Evolutionary conservation across 2,888 invertebrate genomes (phyloP), one percentile per base, ranked within the genome.

Genomic region (Dicyrtoma fusca): DNA sequence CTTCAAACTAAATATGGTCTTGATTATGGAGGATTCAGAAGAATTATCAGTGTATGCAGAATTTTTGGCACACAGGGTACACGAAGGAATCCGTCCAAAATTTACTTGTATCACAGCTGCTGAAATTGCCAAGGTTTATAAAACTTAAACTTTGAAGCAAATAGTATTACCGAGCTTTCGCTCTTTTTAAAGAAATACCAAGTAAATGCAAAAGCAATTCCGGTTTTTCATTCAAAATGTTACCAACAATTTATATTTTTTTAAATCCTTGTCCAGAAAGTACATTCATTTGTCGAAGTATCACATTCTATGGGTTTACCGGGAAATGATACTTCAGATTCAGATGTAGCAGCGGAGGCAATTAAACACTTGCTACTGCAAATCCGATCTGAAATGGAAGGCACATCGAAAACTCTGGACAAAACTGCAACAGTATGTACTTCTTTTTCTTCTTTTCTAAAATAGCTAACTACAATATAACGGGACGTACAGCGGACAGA

Each of bases 321-420:
- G n/a, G n/a, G n/a, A n/a, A n/a, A n/a, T n/a, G n/a, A n/a, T n/a
- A n/a, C n/a, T n/a, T n/a, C n/a, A n/a, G n/a, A n/a, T n/a, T n/a
- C n/a, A n/a, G 77, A 78, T 17, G 8, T 76, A 11, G 77, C 75
- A 69, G 76, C 78, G 6, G 76, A 78, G 61, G 78, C 76, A 8
- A 69, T 78, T n/a, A 78, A 78, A 51, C 62, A 47, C 19, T 34
- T 69, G 5, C 42, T 78, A 51, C 47, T 77, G 1, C 14, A 62
- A 13, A 49, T 73, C 11, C 59, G 63, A 51, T 34, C 3, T 8
- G 34, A 34, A 34, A 5, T 34, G 34, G 34, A 34, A 34, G 3
- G 4, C 34, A 34, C 34, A 8, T 34, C 34, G 3, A 34, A 34
- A n/a, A n/a, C n/a, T n/a, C n/a, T n/a, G n/a, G n/a, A n/a, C n/a